Evolutionary conservation across 2,888 invertebrate species (phyloP).

Genomic region (Philonicus albiceps): DNA sequence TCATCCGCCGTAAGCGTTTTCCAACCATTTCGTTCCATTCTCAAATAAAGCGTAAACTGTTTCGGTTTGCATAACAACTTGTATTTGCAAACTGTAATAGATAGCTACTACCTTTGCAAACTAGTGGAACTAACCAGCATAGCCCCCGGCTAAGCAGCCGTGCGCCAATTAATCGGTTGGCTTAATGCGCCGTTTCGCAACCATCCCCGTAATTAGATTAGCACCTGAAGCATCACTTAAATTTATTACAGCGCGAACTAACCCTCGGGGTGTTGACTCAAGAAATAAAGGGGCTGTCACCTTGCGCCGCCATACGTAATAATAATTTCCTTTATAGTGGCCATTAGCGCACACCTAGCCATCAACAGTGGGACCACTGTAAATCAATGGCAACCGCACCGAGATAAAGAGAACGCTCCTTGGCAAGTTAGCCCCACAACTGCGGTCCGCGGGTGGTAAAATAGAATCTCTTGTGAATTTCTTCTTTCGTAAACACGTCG

Average conservation of each 20-base stretch:
- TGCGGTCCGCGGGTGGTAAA: neutral
- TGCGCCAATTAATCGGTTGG: neutral
- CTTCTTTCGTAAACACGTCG: conserved; percentile 30
- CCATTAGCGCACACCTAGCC: neutral
- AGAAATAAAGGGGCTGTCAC: neutral
- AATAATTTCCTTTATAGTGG: neutral
- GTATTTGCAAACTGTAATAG: neutral
- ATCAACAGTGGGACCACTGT: neutral
- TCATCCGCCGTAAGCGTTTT: neutral
- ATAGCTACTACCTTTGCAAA: neutral
- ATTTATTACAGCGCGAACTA: neutral
- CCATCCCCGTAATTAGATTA: conserved; percentile 9
- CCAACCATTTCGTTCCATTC: too few species aligned
- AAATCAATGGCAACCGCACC: neutral
- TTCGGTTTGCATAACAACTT: neutral
- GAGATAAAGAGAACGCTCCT: neutral
- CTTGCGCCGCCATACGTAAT: neutral
- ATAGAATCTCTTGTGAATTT: neutral
- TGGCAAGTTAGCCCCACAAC: neutral
- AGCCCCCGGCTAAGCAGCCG: neutral
- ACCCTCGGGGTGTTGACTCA: neutral
- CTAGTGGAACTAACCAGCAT: neutral
- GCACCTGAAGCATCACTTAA: conserved; percentile 12
- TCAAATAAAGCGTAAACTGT: neutral
- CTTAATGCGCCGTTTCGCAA: neutral